phyloP scores from a whole-genome alignment of 2,888 invertebrate species.

The Drosophila tripunctata region DNA sequence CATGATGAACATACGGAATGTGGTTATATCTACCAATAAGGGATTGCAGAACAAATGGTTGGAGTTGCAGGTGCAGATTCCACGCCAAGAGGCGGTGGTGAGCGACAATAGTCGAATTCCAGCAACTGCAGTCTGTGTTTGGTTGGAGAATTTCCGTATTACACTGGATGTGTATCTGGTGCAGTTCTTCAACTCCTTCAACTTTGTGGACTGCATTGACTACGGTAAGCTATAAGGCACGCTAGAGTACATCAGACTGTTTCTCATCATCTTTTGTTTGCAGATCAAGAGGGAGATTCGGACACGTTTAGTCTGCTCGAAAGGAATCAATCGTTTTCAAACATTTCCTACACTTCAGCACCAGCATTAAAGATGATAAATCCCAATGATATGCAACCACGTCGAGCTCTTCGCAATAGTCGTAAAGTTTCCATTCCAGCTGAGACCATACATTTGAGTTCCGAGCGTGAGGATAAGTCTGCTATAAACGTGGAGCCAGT shows the following conservation, averaged over 20 bases:
- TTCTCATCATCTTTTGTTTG: background rate
- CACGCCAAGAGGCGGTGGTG: conserved; percentile 27
- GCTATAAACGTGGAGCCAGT: conserved; percentile 22
- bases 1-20: conserved; percentile 58
- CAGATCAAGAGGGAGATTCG: conserved; percentile 44
- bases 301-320: conserved; percentile 48
- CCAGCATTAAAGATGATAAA: conserved; percentile 8
- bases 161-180: conserved; percentile 69
- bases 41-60: conserved; percentile 73
- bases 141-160: conserved; percentile 76
- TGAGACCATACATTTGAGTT: conserved; percentile 83
- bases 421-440: conserved; percentile 80
- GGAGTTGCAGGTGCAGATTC: conserved; percentile 75
- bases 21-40: conserved; percentile 57
- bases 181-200: conserved; percentile 75
- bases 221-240: conserved; percentile 28
- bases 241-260: background rate
- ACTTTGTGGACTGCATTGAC: conserved; percentile 26
- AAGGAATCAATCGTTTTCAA: conserved; percentile 43
- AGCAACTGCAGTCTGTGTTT: conserved; percentile 68
- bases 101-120: conserved; percentile 8
- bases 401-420: conserved; percentile 65
- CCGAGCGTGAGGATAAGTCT: conserved; percentile 82
- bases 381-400: conserved; percentile 45
- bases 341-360: conserved; percentile 43